Evolutionary conservation across 2,113 vertebrate genomes (phyloP).

Genomic region (Phalacrocorax pelagicus): DNA sequence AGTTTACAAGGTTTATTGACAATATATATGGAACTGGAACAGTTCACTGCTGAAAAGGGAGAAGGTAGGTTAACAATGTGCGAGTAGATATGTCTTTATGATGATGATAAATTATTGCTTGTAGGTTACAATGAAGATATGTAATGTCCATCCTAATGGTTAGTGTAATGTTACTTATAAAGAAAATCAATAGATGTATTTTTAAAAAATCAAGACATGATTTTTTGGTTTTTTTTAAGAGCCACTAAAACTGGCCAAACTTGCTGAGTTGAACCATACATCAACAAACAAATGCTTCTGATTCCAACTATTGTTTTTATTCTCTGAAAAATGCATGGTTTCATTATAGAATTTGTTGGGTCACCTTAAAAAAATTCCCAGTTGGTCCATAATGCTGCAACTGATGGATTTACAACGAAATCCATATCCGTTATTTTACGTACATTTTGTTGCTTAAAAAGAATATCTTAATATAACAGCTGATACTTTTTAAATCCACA

Average conservation of each 20-base stretch:
- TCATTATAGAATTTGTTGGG: slow-evolving; percentile 31
- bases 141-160: slow-evolving; percentile 60
- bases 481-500: slow-evolving; percentile 83
- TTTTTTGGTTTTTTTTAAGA: not conserved
- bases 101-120: slow-evolving; percentile 64
- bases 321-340: slow-evolving; percentile 34
- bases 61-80: not conserved
- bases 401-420: slow-evolving; percentile 79
- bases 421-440: slow-evolving; percentile 71
- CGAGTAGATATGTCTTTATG: slow-evolving; percentile 18
- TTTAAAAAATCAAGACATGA: not conserved
- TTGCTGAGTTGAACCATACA: not conserved
- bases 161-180: slow-evolving; percentile 54
- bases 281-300: slow-evolving; percentile 57
- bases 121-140: slow-evolving; percentile 31
- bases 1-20: slow-evolving; percentile 19
- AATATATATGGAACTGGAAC: slow-evolving; percentile 41
- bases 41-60: slow-evolving; percentile 13
- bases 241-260: not conserved
- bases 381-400: slow-evolving; percentile 52
- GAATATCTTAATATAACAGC: slow-evolving; percentile 83
- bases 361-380: slow-evolving; percentile 31
- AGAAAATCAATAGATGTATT: slow-evolving; percentile 59
- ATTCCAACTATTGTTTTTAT: slow-evolving; percentile 17
- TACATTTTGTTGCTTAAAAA: slow-evolving; percentile 74